A percentile compares a stretch with the other conserved stretches of the same genome.
These are phyloP conservation scores for Lytechinus pictus DNA, from an alignment of 35 echinoderm and acorn worm species.

Conservation along the genomic window DNA sequence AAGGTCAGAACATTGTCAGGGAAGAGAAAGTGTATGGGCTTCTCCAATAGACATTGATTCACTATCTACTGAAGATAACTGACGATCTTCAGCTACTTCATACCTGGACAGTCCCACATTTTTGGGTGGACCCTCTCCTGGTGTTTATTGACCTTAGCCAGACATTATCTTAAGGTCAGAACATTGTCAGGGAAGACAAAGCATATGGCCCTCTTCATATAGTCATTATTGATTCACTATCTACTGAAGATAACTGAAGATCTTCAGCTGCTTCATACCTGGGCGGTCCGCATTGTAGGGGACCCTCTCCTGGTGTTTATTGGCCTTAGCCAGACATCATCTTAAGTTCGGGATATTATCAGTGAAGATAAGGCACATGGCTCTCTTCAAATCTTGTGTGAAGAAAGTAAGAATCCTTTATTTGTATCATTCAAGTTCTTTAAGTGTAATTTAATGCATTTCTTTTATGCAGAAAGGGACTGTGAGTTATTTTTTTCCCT, in stretches of 20 bases:
- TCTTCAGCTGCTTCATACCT: not conserved
- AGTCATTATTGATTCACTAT: no score
- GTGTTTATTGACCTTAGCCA: not conserved
- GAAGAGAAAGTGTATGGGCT: not conserved
- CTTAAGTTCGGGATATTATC: not conserved
- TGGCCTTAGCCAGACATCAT: not conserved
- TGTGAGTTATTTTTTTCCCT: no score
- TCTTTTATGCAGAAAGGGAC: no score
- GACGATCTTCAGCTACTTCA: not conserved
- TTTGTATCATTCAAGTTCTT: not conserved
- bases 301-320: not conserved
- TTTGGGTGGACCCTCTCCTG: not conserved
- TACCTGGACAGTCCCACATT: not conserved
- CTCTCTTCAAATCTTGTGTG: constrained; percentile 50
- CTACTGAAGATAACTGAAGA: no score
- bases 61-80: no score
- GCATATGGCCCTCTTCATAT: constrained; percentile 1
- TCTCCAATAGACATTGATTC: not conserved
- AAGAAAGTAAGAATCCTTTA: constrained; percentile 24
- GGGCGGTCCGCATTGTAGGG: not conserved
- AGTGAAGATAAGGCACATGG: not conserved
- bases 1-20: no score
- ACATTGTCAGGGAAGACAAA: not conserved
- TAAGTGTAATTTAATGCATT: no score
- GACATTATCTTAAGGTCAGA: no score